Evolutionary conservation across 2,797 vertebrate species (phyloP), one percentile per base, ranked within the genome.

Genomic region (Apodemus agrarius): DNA sequence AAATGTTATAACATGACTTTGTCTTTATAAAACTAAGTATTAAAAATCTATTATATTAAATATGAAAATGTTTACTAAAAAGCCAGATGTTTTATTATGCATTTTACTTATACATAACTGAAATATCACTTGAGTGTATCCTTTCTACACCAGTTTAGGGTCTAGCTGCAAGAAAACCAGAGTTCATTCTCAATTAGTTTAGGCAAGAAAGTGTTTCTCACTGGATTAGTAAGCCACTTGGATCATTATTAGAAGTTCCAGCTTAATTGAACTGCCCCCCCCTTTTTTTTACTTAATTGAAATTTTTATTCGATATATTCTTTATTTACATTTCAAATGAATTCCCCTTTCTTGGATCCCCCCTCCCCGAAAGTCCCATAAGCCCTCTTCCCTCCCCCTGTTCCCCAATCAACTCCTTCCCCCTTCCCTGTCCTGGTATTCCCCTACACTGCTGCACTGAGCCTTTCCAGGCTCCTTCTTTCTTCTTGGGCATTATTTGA

Each of bases 11-110:
- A 95, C 29, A 49, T 96, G 29, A 49, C 34, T 89, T 96, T 97
- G 83, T 97, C 95, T 97, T 98, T 97, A 92, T 97, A 90, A 95
- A 95, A 96, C 86, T 96, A 94, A 94, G 93, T 85, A 26, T 83
- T 92, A 80, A 89, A 94, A 93, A 91, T 95, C 65, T 96, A 59
- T 92, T 96, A 78, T 91, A 94, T 93, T 96, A 94, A 95, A 97
- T 46, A 89, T 90, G 76, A 96, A 98, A 96, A 65, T 22, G 80
- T 95, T 96, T 81, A 43, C 94, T 95, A 78, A 95, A 90, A 57
- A 81, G 40, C 65, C 89, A 76, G 61, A 59, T 93, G 40, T 95
- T 96, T 95, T 97, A 40, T 78, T 91, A 26, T 37, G 3, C 54
- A 37, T 96, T 97, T 94, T 92, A 81, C 91, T 85, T 89, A 46